Conservation (phyloP, 2,797 vertebrate species). For the Cottoperca gobio region DNA sequence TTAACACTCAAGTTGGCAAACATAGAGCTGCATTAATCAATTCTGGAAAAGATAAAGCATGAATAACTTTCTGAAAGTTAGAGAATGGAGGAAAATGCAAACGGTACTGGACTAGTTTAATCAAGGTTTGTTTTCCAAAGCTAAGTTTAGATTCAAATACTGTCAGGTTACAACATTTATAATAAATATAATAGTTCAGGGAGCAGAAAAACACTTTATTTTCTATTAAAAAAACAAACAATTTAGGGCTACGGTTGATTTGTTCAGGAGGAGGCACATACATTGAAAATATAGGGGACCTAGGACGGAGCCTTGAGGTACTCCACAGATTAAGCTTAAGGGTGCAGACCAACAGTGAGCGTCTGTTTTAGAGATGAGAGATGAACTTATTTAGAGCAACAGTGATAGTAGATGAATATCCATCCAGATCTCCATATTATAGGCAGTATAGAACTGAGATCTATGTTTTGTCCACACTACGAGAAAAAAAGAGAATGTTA, state of each 20-base stretch:
- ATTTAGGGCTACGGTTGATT: not conserved
- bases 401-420: not conserved
- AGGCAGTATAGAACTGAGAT: not conserved
- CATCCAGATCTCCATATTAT: not conserved
- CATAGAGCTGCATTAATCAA: conserved; percentile 24
- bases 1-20: conserved; percentile 30
- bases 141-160: not conserved
- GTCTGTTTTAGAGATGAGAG: not conserved
- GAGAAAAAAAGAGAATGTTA: too few relatives aligned
- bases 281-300: not conserved
- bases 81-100: not conserved
- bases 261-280: not conserved
- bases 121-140: not conserved
- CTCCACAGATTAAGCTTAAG: not conserved
- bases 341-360: not conserved
- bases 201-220: not conserved
- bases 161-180: not conserved
- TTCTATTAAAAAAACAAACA: too few relatives aligned
- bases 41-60: conserved; percentile 17
- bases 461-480: too few relatives aligned
- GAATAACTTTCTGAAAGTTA: not conserved
- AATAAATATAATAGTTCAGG: not conserved
- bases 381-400: not conserved
- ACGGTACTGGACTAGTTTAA: not conserved
- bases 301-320: not conserved